phyloP scores from a whole-genome alignment of 1,140 invertebrate genomes.

The Pissodes strobi region DNA sequence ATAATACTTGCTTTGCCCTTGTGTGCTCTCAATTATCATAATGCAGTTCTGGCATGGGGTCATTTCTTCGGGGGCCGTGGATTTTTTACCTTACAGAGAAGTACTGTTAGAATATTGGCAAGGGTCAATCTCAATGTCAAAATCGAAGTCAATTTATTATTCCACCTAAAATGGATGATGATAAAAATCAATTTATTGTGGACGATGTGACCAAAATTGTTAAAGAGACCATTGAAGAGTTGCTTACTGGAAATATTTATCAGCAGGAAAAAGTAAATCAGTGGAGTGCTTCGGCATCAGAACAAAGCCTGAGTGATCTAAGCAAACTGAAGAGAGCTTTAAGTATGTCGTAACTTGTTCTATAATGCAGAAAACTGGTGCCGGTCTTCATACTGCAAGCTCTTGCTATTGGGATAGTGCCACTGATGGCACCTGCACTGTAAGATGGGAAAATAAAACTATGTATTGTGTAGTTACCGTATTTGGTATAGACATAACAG shows the following conservation, averaged over 20 bases:
- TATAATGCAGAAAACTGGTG: constrained; percentile 98
- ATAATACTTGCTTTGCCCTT: too few species aligned
- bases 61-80: too few species aligned
- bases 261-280: constrained; percentile 95
- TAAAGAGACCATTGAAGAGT: constrained; percentile 93
- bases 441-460: constrained; percentile 98
- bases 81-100: too few species aligned
- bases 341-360: constrained; percentile 90
- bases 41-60: too few species aligned
- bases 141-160: not conserved
- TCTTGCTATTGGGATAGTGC: constrained; percentile 97
- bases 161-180: constrained; percentile 41
- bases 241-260: constrained; percentile 92
- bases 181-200: constrained; percentile 51
- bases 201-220: constrained; percentile 94
- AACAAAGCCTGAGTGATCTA: constrained; percentile 86
- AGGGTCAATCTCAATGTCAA: constrained; percentile 2
- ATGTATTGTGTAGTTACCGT: constrained; percentile 90
- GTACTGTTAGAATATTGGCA: too few species aligned
- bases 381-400: constrained; percentile 95
- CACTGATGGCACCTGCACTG: constrained; percentile 95
- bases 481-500: constrained; percentile 54
- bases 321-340: constrained; percentile 94
- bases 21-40: too few species aligned
- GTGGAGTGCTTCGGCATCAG: constrained; percentile 94